Evolutionary conservation across 2,113 vertebrate species (phyloP), one percentile per base, ranked within the genome.

Genomic region (Ahaetulla prasina): DNA sequence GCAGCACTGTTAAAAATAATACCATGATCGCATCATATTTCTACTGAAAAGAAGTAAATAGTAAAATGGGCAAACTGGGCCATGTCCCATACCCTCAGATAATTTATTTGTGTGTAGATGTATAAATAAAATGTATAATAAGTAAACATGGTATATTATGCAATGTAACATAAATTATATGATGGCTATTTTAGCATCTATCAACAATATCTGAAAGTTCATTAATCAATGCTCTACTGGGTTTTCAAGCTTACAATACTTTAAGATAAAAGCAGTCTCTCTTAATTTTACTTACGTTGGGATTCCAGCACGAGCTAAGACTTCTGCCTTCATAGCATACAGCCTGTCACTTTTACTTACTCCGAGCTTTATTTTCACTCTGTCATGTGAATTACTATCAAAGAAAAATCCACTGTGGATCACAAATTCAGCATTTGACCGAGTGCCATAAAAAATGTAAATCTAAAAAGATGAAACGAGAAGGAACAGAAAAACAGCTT

Each of bases 371-470:
- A 99, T 99, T 98, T 99, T 99, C 97, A 99, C 99, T 96, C 99
- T 97, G 98, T 99, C 99, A 92, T 99, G 99, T 94, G 98, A 98
- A 95, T 99, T 99, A 96, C 99, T 99, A 97, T 99, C 98, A 97
- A 98, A 99, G 98, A 99, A 99, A 98, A 99, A 99, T 92, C 99
- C 99, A 94, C 98, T 99, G 98, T 99, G 99, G 98, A 99, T 99
- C 96, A 99, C 99, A 95, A 99, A 99, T 97, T 99, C 99, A 0
- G 99, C 98, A 93, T 99, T 99, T 97, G 99, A 99, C 94, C 99
- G 98, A 54, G 99, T 99, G 96, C 99, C 99, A 92, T 99, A 99
- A 98, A 99, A 99, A 97, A 99, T 99, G 98, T 99, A 99, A 97
- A 99, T 99, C 99, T 99, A 97, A 93, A 96, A 96, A 95, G 96